These are phyloP conservation scores for Gallinago jamesoni DNA, from an alignment of 2,113 vertebrate genomes.

Conservation along the genomic window DNA sequence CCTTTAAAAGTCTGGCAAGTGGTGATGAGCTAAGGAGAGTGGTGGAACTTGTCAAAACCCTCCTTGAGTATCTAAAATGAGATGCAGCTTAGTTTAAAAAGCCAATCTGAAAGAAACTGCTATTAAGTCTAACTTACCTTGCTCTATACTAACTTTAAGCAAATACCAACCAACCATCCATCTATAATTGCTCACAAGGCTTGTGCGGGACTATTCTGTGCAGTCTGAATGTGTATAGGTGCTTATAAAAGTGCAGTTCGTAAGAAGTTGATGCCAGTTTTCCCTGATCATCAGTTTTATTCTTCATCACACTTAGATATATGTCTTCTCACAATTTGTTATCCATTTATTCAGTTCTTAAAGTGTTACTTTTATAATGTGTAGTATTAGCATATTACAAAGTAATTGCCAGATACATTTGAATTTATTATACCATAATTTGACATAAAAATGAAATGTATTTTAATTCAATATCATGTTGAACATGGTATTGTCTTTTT, in stretches of 20 bases:
- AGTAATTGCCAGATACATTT: background rate
- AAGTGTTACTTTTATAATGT: background rate
- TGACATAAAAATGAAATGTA: background rate
- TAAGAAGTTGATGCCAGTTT: background rate
- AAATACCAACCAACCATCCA: background rate
- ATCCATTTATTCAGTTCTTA: background rate
- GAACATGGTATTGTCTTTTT: background rate
- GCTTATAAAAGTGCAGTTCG: background rate
- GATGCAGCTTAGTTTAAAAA: background rate
- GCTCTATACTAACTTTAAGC: background rate
- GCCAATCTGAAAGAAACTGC: background rate
- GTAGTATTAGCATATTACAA: background rate
- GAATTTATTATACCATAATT: background rate
- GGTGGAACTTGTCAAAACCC: background rate
- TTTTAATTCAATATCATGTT: background rate
- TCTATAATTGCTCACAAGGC: background rate
- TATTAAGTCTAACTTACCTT: background rate
- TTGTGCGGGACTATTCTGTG: background rate
- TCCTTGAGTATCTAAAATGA: background rate
- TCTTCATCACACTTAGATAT: background rate
- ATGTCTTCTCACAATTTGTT: background rate
- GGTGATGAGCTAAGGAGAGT: background rate
- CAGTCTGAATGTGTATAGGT: background rate
- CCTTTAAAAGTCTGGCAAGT: background rate
- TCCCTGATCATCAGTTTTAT: background rate